These are phyloP conservation scores for Corythornis vintsioides DNA, from an alignment of 2,113 vertebrate species.

Conservation along the genomic window DNA sequence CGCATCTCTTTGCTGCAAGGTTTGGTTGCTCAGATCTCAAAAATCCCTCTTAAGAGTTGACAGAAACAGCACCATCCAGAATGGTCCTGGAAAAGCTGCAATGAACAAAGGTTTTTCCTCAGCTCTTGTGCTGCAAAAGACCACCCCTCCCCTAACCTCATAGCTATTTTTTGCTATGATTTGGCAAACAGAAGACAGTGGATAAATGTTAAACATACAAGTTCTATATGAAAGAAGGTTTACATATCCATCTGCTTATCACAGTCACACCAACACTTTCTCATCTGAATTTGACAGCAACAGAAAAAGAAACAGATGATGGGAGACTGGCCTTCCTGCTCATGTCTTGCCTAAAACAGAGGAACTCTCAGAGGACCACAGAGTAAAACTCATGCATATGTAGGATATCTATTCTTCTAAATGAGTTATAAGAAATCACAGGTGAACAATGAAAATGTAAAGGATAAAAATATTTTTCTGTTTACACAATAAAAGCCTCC, in stretches of 20 bases:
- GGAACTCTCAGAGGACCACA: background rate
- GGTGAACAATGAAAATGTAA: background rate
- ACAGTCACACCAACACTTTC: background rate
- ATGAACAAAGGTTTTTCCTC: background rate
- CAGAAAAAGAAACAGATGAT: background rate
- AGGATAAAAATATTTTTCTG: fast-evolving
- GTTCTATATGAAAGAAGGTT: background rate
- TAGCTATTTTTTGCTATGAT: background rate
- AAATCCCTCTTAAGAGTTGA: background rate
- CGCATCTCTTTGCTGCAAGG: background rate
- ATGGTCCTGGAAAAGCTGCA: background rate
- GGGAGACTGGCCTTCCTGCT: background rate
- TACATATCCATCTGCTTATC: background rate
- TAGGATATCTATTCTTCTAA: background rate
- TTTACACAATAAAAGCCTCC: background rate
- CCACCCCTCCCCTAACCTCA: background rate
- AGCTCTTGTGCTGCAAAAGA: background rate
- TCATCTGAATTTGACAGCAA: background rate
- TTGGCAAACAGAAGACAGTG: background rate
- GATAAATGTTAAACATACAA: background rate
- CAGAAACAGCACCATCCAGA: background rate
- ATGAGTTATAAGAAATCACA: background rate
- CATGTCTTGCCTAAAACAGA: background rate
- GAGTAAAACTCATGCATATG: background rate
- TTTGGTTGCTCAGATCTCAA: background rate